Evolutionary conservation across 2,888 invertebrate genomes (phyloP), one percentile per base, ranked within the genome.

Genomic region (Philaethria dido): DNA sequence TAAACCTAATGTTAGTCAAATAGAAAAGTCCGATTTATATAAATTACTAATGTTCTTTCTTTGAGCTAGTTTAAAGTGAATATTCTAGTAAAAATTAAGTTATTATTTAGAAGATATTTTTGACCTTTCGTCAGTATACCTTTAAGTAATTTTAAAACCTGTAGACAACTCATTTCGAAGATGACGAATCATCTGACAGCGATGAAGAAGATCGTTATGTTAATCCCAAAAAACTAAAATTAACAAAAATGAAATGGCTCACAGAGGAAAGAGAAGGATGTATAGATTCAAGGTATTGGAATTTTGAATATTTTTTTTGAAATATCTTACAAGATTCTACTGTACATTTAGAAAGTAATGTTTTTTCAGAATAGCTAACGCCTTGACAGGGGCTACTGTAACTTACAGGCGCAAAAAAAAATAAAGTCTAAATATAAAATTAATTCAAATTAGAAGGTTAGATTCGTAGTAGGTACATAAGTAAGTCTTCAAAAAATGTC

Each of bases 241-340:
- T 90, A 45, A 91, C 90, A 0, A 87, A 87, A 80, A 89, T 88
- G 87, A 89, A 87, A 71, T 92, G 92, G 91, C 82, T 92, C 1
- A 84, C 85, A 14, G 89, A 90, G 74, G 80, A 79, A 14, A 79
- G 79, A 20, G 80, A 81, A 0, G 85, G 76, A 20, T 79, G 80
- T 11, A 76, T 79, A 0, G 84, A 88, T 68, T 87, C 87, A n/a
- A 91, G 90, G 92, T 92, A 70, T 13, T 52, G 11, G 16, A 5
- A 11, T 2, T 25, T 16, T 1, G 8, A 13, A 8, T n/a, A n/a
- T n/a, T n/a, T n/a, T n/a, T 45, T 2, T 57, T 57, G 55, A 0
- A 16, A 20, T 29, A 33, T 9, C 33, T 44, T 29, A 29, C n/a
- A 25, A 45, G 1, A 9, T 13, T 9, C 29, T 18, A 13, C 13